A percentile compares a stretch with the other conserved stretches of the same genome.
These are phyloP conservation scores for Phymastichus coffea DNA, from an alignment of 1,140 invertebrate genomes.

Conservation along the genomic window DNA sequence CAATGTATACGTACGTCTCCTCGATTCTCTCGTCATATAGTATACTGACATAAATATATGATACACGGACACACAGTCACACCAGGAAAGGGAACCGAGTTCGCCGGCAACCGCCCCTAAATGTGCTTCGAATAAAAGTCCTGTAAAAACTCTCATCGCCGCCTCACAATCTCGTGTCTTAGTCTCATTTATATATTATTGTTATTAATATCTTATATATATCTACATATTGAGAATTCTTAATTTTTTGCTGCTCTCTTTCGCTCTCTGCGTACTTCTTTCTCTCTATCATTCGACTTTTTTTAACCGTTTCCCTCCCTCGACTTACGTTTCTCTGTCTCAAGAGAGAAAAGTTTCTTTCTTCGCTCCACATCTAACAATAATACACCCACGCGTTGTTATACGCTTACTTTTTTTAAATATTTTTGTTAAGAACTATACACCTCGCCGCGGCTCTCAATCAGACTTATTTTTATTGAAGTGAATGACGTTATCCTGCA, in stretches of 20 bases:
- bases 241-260: constrained; percentile 23
- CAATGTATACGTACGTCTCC: neutral
- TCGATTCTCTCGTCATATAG: neutral
- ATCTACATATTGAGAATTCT: constrained; percentile 41
- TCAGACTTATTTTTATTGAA: constrained; percentile 46
- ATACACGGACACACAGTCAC: neutral
- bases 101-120: constrained; percentile 20
- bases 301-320: constrained; percentile 22
- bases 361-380: constrained; percentile 21
- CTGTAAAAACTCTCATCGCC: constrained; percentile 35
- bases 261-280: constrained; percentile 26
- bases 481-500: constrained; percentile 45
- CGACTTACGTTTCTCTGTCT: constrained; percentile 11
- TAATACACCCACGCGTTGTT: constrained; percentile 14
- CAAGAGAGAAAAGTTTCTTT: constrained; percentile 12
- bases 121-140: neutral
- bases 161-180: constrained; percentile 15
- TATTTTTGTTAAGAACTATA: constrained; percentile 7
- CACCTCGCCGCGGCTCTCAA: constrained; percentile 24
- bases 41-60: neutral
- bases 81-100: constrained; percentile 15
- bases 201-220: constrained; percentile 32
- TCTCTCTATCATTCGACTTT: constrained; percentile 22
- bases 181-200: constrained; percentile 36
- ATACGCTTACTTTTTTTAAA: constrained; percentile 1